Percentiles rank a stretch among this genome's conserved stretches.
Evolutionary conservation across 2,888 invertebrate genomes (phyloP).

Genomic region (Latrodectus elegans): DNA sequence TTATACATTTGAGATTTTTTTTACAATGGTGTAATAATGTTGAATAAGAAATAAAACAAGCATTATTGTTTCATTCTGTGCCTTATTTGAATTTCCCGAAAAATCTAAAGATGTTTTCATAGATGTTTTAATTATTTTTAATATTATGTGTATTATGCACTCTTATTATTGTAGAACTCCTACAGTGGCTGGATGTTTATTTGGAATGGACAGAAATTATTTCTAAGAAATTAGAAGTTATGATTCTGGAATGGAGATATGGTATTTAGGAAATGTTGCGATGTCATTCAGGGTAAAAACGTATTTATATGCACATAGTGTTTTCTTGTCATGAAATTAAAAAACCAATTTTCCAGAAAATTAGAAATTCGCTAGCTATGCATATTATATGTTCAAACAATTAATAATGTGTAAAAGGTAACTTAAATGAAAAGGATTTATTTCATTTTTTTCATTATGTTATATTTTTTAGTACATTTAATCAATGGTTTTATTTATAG

Average conservation of each 20-base stretch:
- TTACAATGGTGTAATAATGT: too few relatives aligned
- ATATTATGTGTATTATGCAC: background rate
- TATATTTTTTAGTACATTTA: too few relatives aligned
- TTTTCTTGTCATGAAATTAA: too few relatives aligned
- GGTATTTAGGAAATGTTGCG: constrained; percentile 98
- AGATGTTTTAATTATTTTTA: background rate
- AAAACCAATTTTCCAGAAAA: too few relatives aligned
- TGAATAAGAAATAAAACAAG: background rate
- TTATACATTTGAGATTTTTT: too few relatives aligned
- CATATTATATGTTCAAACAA: too few relatives aligned
- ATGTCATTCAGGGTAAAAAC: constrained; percentile 95
- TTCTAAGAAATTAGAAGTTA: constrained; percentile 98
- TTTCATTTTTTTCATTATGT: too few relatives aligned
- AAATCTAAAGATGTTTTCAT: background rate
- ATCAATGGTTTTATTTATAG: too few relatives aligned
- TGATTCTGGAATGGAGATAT: constrained; percentile 96
- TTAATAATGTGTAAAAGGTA: too few relatives aligned
- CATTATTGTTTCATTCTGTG: background rate
- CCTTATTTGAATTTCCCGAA: background rate
- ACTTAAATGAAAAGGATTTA: too few relatives aligned
- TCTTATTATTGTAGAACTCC: constrained; percentile 80
- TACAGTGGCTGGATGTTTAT: constrained; percentile 98
- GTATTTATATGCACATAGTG: background rate
- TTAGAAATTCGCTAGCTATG: too few relatives aligned
- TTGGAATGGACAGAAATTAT: constrained; percentile 92